Evolutionary conservation across 2,888 invertebrate species (phyloP), one percentile per base, ranked within the genome.

Genomic region (Rhagonycha lutea): DNA sequence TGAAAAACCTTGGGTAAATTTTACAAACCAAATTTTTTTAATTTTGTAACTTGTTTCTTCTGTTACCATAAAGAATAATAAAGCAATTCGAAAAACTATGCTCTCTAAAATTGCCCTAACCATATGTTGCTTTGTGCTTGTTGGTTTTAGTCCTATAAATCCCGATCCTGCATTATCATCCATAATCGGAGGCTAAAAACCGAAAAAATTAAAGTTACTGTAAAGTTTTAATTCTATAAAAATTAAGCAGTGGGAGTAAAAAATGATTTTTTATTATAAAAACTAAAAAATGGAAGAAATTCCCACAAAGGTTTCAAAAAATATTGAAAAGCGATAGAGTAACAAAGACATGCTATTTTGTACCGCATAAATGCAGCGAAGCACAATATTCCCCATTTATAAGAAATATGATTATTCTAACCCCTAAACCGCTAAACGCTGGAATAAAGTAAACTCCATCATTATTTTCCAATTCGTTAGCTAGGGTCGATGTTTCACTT

Each of bases 391-490:
- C 76, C 73, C 67, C 47, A 72, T 69, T 68, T 63, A 69, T 69
- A 72, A 71, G 72, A 70, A 71, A 67, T 67, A 61, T 61, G 70
- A 26, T 74, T 69, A 47, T 75, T 76, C 85, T 89, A 88, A 96
- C 96, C 86, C 96, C 95, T 71, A 96, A 88, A 47, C 97, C 97
- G 87, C 94, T 95, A 83, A 97, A 97, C 0, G 96, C 96, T 1
- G 98, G 97, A 81, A 98, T 90, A 86, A 98, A 98, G 86, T 91
- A 96, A 2, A 96, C 94, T 5, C 95, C 96, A 83, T 93, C 93
- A 1, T 93, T 91, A 85, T 94, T 91, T 0, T 90, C 84, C 0
- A 95, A 93, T 0, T 92, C 92, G 69, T 87, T 86, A 0, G 96
- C 96, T 78, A 96, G 89, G 5, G 88, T 89, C 0, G 92, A 90